Evolutionary conservation across 2,113 vertebrate genomes (phyloP).

Genomic region (Hiodon alosoides): DNA sequence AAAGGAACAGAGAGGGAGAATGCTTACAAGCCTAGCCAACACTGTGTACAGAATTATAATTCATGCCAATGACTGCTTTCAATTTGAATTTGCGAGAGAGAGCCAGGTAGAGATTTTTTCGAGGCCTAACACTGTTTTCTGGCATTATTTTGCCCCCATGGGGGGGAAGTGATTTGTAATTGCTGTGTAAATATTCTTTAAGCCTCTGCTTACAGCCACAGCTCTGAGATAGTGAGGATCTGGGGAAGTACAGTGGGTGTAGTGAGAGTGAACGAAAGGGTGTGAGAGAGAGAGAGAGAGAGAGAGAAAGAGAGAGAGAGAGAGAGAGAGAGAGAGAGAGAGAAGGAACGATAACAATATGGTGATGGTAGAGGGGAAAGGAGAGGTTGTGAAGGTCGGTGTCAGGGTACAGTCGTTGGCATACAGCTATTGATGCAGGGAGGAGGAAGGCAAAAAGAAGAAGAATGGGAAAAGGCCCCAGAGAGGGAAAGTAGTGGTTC

Average conservation of each 20-base stretch:
- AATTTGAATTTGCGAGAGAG: constrained; percentile 24
- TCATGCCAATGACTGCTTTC: constrained; percentile 45
- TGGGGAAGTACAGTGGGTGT: constrained; percentile 2
- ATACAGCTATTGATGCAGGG: neutral
- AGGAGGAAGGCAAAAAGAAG: neutral
- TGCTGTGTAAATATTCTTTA: constrained; percentile 57
- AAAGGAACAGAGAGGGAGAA: constrained; percentile 13
- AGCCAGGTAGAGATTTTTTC: constrained; percentile 32
- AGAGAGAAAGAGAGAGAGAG: neutral
- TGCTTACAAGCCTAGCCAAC: constrained; percentile 44
- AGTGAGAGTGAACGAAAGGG: constrained; percentile 1
- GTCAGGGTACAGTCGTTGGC: neutral
- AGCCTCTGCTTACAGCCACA: constrained; percentile 28
- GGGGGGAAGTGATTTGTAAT: constrained; percentile 45
- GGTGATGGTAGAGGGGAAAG: neutral
- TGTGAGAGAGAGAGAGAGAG: constrained; percentile 17
- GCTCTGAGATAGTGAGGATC: neutral
- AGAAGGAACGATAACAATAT: constrained; percentile 2
- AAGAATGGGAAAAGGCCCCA: neutral
- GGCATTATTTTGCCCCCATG: constrained; percentile 44
- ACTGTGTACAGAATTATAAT: constrained; percentile 42
- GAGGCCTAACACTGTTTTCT: constrained; percentile 19
- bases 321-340: constrained; percentile 39
- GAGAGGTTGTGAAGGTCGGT: constrained; percentile 10
- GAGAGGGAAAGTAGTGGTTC: neutral